Percentiles rank a stretch among this genome's conserved stretches.
Evolutionary conservation across 2,888 invertebrate species (phyloP).

Genomic region (Tachystola acroxantha): DNA sequence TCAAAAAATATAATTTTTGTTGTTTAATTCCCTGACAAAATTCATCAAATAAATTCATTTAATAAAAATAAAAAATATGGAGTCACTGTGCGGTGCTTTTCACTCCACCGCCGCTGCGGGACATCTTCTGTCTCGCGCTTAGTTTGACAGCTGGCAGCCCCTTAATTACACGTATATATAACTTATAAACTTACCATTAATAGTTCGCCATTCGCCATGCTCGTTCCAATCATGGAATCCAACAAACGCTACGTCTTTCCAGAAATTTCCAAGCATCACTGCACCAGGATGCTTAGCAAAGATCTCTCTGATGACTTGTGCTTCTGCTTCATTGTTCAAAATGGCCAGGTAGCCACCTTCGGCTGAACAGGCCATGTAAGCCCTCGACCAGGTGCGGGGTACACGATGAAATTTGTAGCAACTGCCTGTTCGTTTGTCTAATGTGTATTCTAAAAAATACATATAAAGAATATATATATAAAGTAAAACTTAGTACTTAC

Average conservation of each 20-base stretch:
- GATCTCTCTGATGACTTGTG: conserved; percentile 5
- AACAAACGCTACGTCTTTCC: conserved; percentile 8
- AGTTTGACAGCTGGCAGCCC: too few species aligned
- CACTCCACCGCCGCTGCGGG: too few species aligned
- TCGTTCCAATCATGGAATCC: conserved; percentile 25
- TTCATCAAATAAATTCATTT: too few species aligned
- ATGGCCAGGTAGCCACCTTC: conserved; percentile 21
- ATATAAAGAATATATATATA: too few species aligned
- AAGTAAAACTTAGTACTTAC: too few species aligned
- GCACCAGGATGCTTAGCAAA: background rate
- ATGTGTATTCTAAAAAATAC: conserved; percentile 10
- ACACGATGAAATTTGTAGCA: conserved; percentile 21
- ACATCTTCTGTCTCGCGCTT: too few species aligned
- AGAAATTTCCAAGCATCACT: conserved; percentile 5
- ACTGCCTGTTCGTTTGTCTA: conserved; percentile 16
- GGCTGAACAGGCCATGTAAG: conserved; percentile 18
- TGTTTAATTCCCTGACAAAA: too few species aligned
- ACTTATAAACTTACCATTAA: conserved; percentile 16
- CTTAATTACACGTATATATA: background rate
- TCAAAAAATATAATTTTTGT: too few species aligned
- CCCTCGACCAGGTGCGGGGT: conserved; percentile 15
- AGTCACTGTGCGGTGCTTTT: too few species aligned
- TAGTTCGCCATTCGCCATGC: conserved; percentile 20
- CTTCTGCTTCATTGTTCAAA: conserved; percentile 20
- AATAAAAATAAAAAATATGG: too few species aligned